Base-by-base conservation (phyloP, 2,888 invertebrate species). In the Argynnis bischoffii region DNA sequence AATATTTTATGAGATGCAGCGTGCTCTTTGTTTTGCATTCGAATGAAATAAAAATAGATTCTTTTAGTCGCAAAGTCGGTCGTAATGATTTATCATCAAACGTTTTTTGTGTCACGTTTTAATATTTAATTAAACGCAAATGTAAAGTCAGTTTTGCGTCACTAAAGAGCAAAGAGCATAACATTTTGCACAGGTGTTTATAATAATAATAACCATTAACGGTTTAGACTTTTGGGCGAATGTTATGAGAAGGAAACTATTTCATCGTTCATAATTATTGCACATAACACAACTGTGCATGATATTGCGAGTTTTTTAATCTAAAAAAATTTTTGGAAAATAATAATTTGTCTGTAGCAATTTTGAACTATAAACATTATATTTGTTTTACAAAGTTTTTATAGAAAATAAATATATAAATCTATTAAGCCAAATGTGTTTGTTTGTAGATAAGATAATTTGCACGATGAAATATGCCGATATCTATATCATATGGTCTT, bases 131-230 rank as follows among this genome's bases (percentile, higher is more conserved):
- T 63, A 51, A 57, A 63, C 35, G 61, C 41, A 57, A 55, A 61
- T 56, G 50, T 46, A 57, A 61, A 53, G 35, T 35, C 18, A 54
- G 53, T 56, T 60, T 69, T 59, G 66, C 64, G 51, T 68, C 64
- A 68, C 63, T 63, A 41, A 55, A 67, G 51, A 65, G 51, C 55
- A 55, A 69, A 13, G 31, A 46, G 60, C 31, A 54, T 66, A 16
- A 15, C 21, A 67, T 69, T 69, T 65, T 71, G 63, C 53, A 65
- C 71, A 63, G 67, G 61, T 71, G 69, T 55, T 51, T 53, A 47
- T 51, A 55, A 55, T 55, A 55, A 65, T 70, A 55, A 60, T 69
- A 59, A 51, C 48, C 56, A 57, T 64, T 64, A 64, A 61, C 64
- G 57, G 50, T 63, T 63, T 64, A 63, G 47, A 61, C 46, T 65